phyloP scores from a whole-genome alignment of 1,140 invertebrate species.

The Chrysopa pallens region DNA sequence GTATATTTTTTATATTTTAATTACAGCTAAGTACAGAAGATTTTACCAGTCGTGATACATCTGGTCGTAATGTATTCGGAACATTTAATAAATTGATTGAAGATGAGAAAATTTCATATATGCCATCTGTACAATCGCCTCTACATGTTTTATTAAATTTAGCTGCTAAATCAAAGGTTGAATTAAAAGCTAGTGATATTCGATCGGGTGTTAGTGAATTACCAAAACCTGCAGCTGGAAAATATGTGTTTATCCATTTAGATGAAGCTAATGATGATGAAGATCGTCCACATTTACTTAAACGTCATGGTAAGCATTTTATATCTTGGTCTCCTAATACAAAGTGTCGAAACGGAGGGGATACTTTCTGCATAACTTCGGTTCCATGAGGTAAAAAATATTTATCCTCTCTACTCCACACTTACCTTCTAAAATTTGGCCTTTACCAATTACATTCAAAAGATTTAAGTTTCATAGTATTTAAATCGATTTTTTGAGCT shows the following conservation, averaged over 20 bases:
- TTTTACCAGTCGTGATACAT: slow-evolving; percentile 14
- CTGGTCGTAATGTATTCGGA: slow-evolving; percentile 10
- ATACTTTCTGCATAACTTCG: no score
- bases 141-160: slow-evolving; percentile 13
- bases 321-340: not conserved
- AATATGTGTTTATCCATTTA: slow-evolving; percentile 20
- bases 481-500: no score
- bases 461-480: no score
- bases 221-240: slow-evolving; percentile 14
- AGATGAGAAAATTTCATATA: slow-evolving; percentile 13
- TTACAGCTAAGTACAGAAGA: slow-evolving; percentile 21
- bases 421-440: no score
- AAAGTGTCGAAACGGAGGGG: no score
- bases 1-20: not conserved
- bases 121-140: slow-evolving; percentile 18
- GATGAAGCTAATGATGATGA: slow-evolving; percentile 22
- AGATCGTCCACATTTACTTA: slow-evolving; percentile 17
- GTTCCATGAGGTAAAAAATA: no score
- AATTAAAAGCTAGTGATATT: slow-evolving; percentile 10
- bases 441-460: no score
- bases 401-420: no score
- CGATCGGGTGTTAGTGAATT: slow-evolving; percentile 10
- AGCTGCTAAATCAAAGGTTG: slow-evolving; percentile 4
- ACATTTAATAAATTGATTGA: slow-evolving; percentile 10
- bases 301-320: slow-evolving; percentile 24